These are phyloP conservation scores for Dasysyrphus albostriatus DNA, from an alignment of 2,888 invertebrate species.

Conservation along the genomic window DNA sequence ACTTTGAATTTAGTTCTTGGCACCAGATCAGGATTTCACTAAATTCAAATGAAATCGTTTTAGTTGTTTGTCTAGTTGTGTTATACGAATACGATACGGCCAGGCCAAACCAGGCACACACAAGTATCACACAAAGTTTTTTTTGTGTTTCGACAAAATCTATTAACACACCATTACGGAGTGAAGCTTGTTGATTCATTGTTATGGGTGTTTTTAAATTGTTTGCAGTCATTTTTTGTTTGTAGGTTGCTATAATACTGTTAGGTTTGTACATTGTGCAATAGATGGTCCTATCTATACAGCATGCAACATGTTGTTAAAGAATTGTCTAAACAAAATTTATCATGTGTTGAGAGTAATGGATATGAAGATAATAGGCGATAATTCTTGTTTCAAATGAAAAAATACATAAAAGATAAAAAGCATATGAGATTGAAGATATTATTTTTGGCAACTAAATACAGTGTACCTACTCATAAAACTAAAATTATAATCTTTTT, in stretches of 20 bases:
- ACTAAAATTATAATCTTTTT: no score
- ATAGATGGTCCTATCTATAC: not conserved
- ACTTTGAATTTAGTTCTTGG: conserved; percentile 31
- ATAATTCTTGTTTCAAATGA: not conserved
- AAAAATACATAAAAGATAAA: not conserved
- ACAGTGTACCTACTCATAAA: no score
- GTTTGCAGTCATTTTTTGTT: conserved; percentile 29
- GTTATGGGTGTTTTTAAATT: conserved; percentile 63
- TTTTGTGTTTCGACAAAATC: conserved; percentile 61
- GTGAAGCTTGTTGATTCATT: conserved; percentile 67
- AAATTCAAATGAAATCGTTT: conserved; percentile 56
- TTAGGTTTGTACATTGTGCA: not conserved
- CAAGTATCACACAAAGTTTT: conserved; percentile 26
- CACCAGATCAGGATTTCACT: conserved; percentile 49
- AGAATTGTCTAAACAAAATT: not conserved
- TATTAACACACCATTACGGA: conserved; percentile 70
- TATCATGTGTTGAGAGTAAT: not conserved
- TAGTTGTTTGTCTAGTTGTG: conserved; percentile 16
- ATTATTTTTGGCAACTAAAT: no score
- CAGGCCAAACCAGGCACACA: not conserved
- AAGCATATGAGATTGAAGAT: no score
- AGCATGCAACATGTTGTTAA: conserved; percentile 2
- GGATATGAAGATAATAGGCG: not conserved
- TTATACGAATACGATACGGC: not conserved
- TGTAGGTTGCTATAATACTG: conserved; percentile 5